These are phyloP conservation scores for Petrocephalus sullivani DNA, from an alignment of 2,797 vertebrate genomes.

Conservation along the genomic window DNA sequence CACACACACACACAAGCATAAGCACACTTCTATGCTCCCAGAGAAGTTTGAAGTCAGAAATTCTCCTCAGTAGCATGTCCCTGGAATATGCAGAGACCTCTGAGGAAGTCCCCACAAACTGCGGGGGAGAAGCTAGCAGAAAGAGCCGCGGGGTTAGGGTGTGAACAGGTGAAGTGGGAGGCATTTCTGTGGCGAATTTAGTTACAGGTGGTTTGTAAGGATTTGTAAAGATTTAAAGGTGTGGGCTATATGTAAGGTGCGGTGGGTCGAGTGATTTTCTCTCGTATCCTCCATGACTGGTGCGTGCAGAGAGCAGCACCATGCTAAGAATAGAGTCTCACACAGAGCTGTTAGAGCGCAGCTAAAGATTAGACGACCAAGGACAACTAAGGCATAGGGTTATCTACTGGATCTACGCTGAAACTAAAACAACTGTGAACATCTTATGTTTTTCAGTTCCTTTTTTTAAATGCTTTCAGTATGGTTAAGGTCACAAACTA, in stretches of 20 bases:
- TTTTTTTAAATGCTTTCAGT: background rate
- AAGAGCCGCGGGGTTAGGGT: background rate
- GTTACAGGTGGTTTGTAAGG: too few relatives aligned
- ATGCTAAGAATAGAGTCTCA: background rate
- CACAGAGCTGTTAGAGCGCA: background rate
- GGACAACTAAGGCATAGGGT: background rate
- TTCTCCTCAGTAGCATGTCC: background rate
- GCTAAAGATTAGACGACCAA: background rate
- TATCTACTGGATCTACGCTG: background rate
- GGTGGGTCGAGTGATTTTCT: background rate
- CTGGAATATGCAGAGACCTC: background rate
- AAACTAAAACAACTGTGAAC: background rate
- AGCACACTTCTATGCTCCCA: background rate
- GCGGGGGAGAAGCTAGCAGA: background rate
- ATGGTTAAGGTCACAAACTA: background rate
- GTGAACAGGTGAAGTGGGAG: background rate
- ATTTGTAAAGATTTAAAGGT: too few relatives aligned
- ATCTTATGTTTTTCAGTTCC: background rate
- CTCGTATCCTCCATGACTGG: background rate
- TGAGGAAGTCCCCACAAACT: background rate
- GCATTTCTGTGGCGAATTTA: background rate
- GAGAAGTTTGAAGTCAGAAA: background rate
- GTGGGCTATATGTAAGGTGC: too few relatives aligned
- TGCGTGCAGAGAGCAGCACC: background rate
- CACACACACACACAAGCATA: background rate